A percentile compares a stretch with the other conserved stretches of the same genome.
phyloP scores from a whole-genome alignment of 2,888 invertebrate genomes.

The Epirrita christyi region DNA sequence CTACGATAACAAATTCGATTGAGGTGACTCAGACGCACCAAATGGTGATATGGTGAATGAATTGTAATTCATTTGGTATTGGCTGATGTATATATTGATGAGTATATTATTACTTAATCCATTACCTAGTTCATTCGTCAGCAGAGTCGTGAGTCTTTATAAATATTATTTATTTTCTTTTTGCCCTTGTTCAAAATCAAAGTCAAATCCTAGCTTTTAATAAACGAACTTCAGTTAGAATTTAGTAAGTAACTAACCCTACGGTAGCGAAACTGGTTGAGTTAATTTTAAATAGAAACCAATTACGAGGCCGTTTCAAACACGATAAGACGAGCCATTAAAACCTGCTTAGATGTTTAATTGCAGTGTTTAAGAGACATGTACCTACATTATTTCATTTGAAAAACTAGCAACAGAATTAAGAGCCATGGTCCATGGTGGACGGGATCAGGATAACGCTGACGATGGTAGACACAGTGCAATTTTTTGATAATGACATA shows the following conservation, averaged over 20 bases:
- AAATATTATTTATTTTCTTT: not conserved
- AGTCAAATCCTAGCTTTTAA: not conserved
- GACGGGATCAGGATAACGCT: too few species aligned
- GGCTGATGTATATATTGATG: not conserved
- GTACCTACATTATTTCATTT: not conserved
- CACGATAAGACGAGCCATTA: conserved; percentile 38
- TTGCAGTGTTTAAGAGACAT: conserved; percentile 17
- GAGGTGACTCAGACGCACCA: conserved; percentile 17
- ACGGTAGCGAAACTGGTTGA: conserved; percentile 40
- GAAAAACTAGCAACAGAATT: not conserved
- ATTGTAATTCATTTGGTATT: conserved; percentile 2
- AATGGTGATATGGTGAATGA: not conserved
- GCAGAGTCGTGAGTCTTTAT: not conserved
- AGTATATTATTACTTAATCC: not conserved
- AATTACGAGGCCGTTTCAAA: conserved; percentile 45
- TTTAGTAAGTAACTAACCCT: conserved; percentile 24
- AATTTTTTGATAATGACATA: too few species aligned
- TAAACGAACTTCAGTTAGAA: not conserved
- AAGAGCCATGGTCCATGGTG: too few species aligned
- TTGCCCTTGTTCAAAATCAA: not conserved
- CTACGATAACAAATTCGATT: conserved; percentile 10
- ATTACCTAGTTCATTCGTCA: not conserved
- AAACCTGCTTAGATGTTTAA: conserved; percentile 32
- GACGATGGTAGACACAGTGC: too few species aligned
- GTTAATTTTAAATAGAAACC: conserved; percentile 45